These are phyloP conservation scores for Armadillidium nasatum DNA, from an alignment of 1,140 invertebrate genomes.

Conservation along the genomic window DNA sequence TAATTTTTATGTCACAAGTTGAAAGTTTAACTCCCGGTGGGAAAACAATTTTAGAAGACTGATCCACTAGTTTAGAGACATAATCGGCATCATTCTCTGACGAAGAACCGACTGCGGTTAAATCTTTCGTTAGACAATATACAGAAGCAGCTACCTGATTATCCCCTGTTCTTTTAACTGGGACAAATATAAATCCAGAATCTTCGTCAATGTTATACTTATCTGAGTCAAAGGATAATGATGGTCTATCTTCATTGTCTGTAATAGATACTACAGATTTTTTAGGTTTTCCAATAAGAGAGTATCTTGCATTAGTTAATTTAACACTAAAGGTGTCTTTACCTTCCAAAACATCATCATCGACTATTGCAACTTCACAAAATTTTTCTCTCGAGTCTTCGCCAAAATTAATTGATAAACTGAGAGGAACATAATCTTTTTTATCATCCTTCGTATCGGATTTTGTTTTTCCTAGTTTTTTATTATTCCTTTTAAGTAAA, in stretches of 20 bases:
- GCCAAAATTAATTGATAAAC: constrained; percentile 27
- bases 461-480: neutral
- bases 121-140: constrained; percentile 39
- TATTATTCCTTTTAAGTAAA: constrained; percentile 19
- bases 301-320: constrained; percentile 31
- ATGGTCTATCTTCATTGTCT: constrained; percentile 34
- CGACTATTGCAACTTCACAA: constrained; percentile 30
- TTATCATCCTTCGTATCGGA: neutral
- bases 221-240: constrained; percentile 32
- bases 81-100: constrained; percentile 49
- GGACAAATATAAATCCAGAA: constrained; percentile 29
- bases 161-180: constrained; percentile 33
- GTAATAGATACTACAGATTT: constrained; percentile 31
- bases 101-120: constrained; percentile 29
- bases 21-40: constrained; percentile 48
- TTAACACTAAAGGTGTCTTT: constrained; percentile 33
- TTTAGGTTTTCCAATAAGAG: constrained; percentile 32
- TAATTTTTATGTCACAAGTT: constrained; percentile 50
- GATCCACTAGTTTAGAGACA: constrained; percentile 48
- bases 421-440: constrained; percentile 21
- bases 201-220: constrained; percentile 29
- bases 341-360: constrained; percentile 32
- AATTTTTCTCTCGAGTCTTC: constrained; percentile 36
- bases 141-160: constrained; percentile 29
- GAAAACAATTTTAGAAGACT: constrained; percentile 48